Base-by-base conservation (phyloP, 2,888 invertebrate genomes). In the Subacronicta megacephala region DNA sequence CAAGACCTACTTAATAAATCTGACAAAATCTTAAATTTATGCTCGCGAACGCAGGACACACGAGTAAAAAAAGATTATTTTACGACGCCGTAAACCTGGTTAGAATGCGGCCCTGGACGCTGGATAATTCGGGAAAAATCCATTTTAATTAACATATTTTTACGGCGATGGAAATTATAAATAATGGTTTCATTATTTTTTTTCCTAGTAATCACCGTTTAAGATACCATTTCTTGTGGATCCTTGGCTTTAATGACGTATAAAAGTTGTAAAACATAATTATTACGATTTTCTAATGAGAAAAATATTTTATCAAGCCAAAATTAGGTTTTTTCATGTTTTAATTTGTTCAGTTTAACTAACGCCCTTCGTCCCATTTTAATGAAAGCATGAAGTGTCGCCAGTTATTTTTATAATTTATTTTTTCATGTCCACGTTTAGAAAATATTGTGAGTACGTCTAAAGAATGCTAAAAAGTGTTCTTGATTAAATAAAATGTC, bases 401-500 rank as follows among this genome's bases (percentile, higher is more conserved):
- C 75, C 76, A 44, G 49, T 64, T 61, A 47, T 77, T 72, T 78
- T 81, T 80, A 79, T 75, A 75, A 73, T 80, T 80, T 50, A n/a
- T 81, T 76, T 75, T 76, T 72, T 57, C 64, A 68, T 72, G 72
- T 68, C 44, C 65, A 60, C 63, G 60, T 69, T 74, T 77, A 68
- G 61, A 81, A 90, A 92, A 90, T 88, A 91, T 90, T 81, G 85
- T 84, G 80, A 73, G 74, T 75, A 76, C 85, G 87, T 82, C 71
- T 59, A 49, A 78, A 77, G 93, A 93, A 93, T 93, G 85, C 89
- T 92, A 92, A 93, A 93, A 92, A 90, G 89, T 90, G 85, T 82
- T 83, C 88, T 89, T 93, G 92, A 93, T 93, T 92, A 92, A 93
- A 93, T 92, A 93, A 90, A 93, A 88, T 85, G 92, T 89, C 90